Conservation (phyloP, 2,888 invertebrate genomes). For the Tetragnatha montana region DNA sequence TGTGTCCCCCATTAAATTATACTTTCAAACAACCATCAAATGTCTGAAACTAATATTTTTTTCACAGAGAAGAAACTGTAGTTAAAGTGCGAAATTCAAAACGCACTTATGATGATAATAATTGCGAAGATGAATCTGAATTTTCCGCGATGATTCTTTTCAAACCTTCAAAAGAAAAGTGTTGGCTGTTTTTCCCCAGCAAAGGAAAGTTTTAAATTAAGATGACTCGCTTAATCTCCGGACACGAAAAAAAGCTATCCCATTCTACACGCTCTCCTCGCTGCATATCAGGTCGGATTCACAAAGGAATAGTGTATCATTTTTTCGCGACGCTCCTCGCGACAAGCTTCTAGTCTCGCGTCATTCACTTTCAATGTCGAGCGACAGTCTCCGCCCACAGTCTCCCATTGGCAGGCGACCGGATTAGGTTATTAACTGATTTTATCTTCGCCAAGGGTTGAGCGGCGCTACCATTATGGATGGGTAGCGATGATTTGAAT, state of each 20-base stretch:
- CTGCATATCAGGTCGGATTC: background rate
- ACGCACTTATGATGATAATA: too few species aligned
- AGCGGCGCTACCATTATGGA: background rate
- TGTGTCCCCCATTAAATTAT: too few species aligned
- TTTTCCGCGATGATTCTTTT: too few species aligned
- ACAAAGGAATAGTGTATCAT: background rate
- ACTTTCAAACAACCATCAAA: too few species aligned
- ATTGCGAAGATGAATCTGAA: too few species aligned
- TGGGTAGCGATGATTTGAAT: slow-evolving; percentile 5
- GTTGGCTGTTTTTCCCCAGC: too few species aligned
- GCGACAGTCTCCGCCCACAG: slow-evolving; percentile 31
- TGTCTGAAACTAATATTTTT: too few species aligned
- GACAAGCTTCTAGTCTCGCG: background rate
- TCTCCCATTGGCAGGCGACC: slow-evolving; percentile 41
- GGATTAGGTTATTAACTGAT: slow-evolving; percentile 48
- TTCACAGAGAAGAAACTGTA: too few species aligned
- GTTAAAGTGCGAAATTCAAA: too few species aligned
- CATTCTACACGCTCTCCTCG: background rate
- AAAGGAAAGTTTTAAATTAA: too few species aligned
- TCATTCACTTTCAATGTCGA: slow-evolving; percentile 20
- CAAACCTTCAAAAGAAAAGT: too few species aligned
- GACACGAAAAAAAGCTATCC: background rate
- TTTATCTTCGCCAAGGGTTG: slow-evolving; percentile 12
- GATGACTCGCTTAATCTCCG: too few species aligned
- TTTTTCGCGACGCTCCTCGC: background rate